Conservation (phyloP, 53 echinoderm and acorn worm species). For the Paelopatides confundens region DNA sequence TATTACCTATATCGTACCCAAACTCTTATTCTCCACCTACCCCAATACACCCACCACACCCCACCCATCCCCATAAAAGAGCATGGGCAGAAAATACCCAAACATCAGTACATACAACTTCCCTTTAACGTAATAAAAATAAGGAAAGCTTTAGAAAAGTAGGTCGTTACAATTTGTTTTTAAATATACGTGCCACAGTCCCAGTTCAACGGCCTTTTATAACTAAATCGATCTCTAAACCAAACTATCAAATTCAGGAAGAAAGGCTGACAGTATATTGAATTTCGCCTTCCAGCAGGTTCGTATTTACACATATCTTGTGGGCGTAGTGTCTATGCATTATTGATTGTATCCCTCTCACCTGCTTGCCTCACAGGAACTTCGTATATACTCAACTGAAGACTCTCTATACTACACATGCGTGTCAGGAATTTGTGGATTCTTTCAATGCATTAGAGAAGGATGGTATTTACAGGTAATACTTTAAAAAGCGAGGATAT, state of each 20-base stretch:
- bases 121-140: too few species aligned
- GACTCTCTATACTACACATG: conserved; percentile 86
- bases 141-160: too few species aligned
- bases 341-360: conserved; percentile 7
- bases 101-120: too few species aligned
- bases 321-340: background rate
- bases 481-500: too few species aligned
- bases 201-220: background rate
- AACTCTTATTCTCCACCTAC: too few species aligned
- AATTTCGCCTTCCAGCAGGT: background rate
- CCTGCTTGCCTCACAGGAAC: conserved; percentile 71
- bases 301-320: background rate
- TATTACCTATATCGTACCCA: too few species aligned
- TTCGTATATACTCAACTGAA: conserved; percentile 87
- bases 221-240: background rate
- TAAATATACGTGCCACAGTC: too few species aligned
- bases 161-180: too few species aligned
- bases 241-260: background rate
- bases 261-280: background rate
- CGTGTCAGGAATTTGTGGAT: conserved; percentile 86
- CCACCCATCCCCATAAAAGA: too few species aligned
- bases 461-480: conserved; percentile 87
- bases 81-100: too few species aligned
- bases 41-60: too few species aligned
- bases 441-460: conserved; percentile 82